Base-by-base conservation (phyloP, 1,140 invertebrate species). In the Ceratina japonica region DNA sequence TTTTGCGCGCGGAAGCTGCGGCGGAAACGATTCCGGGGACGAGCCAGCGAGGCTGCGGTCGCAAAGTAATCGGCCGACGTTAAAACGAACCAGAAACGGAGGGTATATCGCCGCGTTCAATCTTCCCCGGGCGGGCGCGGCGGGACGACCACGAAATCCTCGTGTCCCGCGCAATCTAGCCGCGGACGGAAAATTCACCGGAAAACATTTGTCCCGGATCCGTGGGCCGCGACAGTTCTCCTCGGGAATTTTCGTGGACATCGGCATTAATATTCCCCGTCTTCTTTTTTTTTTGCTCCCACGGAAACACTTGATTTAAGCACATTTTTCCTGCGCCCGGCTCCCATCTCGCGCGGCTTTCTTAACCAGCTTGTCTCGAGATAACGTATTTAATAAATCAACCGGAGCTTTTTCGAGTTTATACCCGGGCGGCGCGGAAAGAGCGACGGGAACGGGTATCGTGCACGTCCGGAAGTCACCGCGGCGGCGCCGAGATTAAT, bases 351-450 rank as follows among this genome's bases (percentile, higher is more conserved):
- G 22, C 31, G 37, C 0, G 7, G 2, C 22, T 51, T 52, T 24
- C 44, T 49, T 51, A 12, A 2, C 8, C n/a, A 0, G 0, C 51
- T 8, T 0, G 8, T 1, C 24, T 15, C 8, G 24, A 27, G 54
- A 44, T 44, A 51, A 5, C 27, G n/a, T 37, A 22, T 56, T 77
- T 77, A 77, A 77, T 77, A 77, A 77, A 77, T 77, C 75, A 77
- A 52, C 52, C 16, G 27, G 18, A 37, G 49, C 18, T 24, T 27
- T 70, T 52, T 15, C 1, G 24, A 59, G 44, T 69, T 70, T 52
- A 51, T 59, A 51, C 68, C n/a, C 37, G n/a, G n/a, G n/a, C n/a
- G n/a, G 3, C 56, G 22, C 3, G 56, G 27, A 61, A 51, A 70
- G 66, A 22, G 13, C n/a, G 49, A 37, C 18, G 58, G 62, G 37